Evolutionary conservation across 2,113 vertebrate genomes (phyloP), one percentile per base, ranked within the genome.

Genomic region (Nycticorax nycticorax): DNA sequence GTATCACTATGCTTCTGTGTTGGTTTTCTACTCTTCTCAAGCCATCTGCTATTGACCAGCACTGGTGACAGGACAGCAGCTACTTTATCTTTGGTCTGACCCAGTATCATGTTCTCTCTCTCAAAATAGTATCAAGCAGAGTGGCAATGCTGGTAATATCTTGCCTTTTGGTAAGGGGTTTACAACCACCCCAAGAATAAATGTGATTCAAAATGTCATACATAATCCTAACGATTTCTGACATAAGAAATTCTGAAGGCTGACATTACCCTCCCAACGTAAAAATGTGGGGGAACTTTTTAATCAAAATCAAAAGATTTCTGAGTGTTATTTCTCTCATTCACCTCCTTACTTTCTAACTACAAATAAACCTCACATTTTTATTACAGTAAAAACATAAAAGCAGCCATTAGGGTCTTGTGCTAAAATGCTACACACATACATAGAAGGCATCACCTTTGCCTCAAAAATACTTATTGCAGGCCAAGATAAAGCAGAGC

Each of bases 151-250:
- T 12, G 10, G 41, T 35, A 80, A 45, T 20, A 33, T 2, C 32
- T 45, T 13, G 7, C n/a, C 41, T 82, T 81, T 90, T 68, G 16
- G 22, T 9, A 79, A 71, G 57, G 48, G 43, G n/a, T 72, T 88
- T 45, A 67, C 37, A 85, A 63, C 9, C 43, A 39, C 8, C 6
- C 7, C 18, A 45, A 39, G 3, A 59, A 53, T 24, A 94, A 79
- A 64, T 22, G 20, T 19, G 33, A 75, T 55, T 75, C 3, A 67
- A 96, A 88, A 64, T 23, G 22, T 22, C 60, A 75, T 28, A 43
- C 3, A 5, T 33, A 78, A 67, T 26, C 37, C 37, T 63, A 71
- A 78, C 2, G 1, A 85, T 37, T 63, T 60, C 43, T 0, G 0
- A 84, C 6, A 21, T 15, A 41, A 35, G 30, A 63, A 63, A 76